phyloP scores from a whole-genome alignment of 1,140 invertebrate species.

The Melanaphis sacchari region DNA sequence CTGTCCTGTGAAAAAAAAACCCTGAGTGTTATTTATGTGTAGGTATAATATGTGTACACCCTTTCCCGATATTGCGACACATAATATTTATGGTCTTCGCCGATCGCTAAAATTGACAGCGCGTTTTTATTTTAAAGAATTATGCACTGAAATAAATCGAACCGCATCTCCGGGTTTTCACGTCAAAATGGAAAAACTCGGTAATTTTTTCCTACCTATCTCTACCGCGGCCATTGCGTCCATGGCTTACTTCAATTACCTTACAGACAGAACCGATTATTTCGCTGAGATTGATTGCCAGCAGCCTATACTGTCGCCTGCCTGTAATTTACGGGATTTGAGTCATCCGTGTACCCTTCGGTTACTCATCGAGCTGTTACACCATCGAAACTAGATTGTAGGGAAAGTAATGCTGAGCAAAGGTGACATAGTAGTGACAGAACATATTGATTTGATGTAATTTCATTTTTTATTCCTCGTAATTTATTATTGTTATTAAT shows the following conservation, averaged over 20 bases:
- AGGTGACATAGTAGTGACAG: background rate
- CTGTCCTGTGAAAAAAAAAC: background rate
- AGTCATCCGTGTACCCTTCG: background rate
- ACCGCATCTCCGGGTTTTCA: background rate
- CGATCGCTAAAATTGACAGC: constrained; percentile 11
- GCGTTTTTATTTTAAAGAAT: constrained; percentile 46
- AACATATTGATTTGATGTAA: background rate
- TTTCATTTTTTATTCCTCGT: background rate
- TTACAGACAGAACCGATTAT: constrained; percentile 51
- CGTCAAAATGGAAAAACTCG: constrained; percentile 42
- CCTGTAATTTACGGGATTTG: constrained; percentile 22
- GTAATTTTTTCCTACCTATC: constrained; percentile 28
- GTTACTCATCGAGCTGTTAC: background rate
- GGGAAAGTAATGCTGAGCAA: background rate
- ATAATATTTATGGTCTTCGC: background rate
- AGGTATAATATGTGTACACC: background rate
- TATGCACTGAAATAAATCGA: constrained; percentile 48
- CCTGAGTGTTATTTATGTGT: background rate
- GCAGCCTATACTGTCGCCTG: background rate
- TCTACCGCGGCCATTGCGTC: background rate
- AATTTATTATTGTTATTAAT: background rate
- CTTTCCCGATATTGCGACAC: background rate
- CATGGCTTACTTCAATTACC: constrained; percentile 35
- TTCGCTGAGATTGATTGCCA: constrained; percentile 39
- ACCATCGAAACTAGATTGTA: background rate